A percentile compares a stretch with the other conserved stretches of the same genome.
Conservation (phyloP, 2,888 invertebrate genomes). For the Cacoxenus indagator region DNA sequence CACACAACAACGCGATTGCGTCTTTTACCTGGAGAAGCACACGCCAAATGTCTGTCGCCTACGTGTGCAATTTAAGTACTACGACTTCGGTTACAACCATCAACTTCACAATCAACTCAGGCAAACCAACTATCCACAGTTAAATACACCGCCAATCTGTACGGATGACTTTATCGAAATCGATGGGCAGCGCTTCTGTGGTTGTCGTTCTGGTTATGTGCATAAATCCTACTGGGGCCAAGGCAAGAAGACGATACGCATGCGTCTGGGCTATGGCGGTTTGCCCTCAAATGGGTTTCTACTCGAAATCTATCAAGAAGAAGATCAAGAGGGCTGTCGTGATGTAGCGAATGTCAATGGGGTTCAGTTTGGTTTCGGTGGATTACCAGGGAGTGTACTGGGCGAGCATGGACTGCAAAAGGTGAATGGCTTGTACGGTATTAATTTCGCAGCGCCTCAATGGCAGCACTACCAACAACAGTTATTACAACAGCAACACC, state of each 20-base stretch:
- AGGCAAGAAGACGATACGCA: slow-evolving; percentile 71
- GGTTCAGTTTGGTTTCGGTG: slow-evolving; percentile 3
- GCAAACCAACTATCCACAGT: slow-evolving; percentile 6
- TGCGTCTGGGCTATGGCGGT: slow-evolving; percentile 70
- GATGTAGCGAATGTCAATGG: slow-evolving; percentile 2
- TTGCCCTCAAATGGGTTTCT: slow-evolving; percentile 72
- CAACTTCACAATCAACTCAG: slow-evolving; percentile 14
- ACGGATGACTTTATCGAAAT: slow-evolving; percentile 73
- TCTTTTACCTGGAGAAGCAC: slow-evolving; percentile 72
- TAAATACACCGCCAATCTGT: slow-evolving; percentile 60
- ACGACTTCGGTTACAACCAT: slow-evolving; percentile 71
- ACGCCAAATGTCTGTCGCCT: slow-evolving; percentile 72
- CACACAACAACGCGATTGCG: slow-evolving; percentile 71
- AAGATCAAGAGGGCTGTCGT: slow-evolving; percentile 66
- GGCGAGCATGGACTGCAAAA: slow-evolving; percentile 21
- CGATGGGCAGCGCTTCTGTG: slow-evolving; percentile 74
- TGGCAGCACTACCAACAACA: too few species aligned
- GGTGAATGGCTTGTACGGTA: slow-evolving; percentile 14
- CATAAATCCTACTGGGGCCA: slow-evolving; percentile 60
- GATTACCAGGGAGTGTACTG: neutral
- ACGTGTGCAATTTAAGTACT: slow-evolving; percentile 73
- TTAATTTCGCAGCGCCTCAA: slow-evolving; percentile 22
- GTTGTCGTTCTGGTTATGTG: slow-evolving; percentile 72
- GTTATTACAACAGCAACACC: neutral
- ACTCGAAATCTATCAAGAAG: slow-evolving; percentile 74